These are phyloP conservation scores for Arremon brunneinucha DNA, from an alignment of 2,797 vertebrate genomes.

Conservation along the genomic window DNA sequence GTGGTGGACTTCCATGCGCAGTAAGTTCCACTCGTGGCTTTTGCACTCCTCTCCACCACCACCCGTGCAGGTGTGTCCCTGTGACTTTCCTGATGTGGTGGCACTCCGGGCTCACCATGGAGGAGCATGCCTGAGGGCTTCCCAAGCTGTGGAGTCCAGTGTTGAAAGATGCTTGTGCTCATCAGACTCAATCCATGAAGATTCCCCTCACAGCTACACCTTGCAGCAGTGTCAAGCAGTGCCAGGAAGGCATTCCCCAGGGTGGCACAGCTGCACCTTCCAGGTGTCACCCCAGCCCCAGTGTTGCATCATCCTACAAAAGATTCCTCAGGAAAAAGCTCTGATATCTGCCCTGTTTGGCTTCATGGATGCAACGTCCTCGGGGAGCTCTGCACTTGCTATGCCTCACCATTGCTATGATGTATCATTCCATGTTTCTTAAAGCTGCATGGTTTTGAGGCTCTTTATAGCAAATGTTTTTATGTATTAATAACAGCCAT, in stretches of 20 bases:
- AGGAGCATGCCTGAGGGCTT: background rate
- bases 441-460: accelerated
- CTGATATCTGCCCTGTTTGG: background rate
- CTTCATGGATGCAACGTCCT: accelerated
- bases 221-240: background rate
- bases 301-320: background rate
- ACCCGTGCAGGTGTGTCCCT: accelerated
- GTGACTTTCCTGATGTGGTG: background rate
- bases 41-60: accelerated
- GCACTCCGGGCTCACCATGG: accelerated
- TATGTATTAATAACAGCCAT: background rate
- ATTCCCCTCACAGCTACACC: accelerated
- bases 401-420: accelerated
- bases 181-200: accelerated
- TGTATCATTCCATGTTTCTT: background rate
- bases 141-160: background rate
- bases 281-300: background rate
- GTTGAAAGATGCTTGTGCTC: background rate
- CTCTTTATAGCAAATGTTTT: background rate
- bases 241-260: background rate
- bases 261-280: background rate
- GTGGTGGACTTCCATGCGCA: conserved; percentile 94
- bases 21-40: conserved; percentile 74
- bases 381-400: background rate
- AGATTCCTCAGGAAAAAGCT: background rate